These are phyloP conservation scores for Orchestes rusci DNA, from an alignment of 2,888 invertebrate species.

Conservation along the genomic window DNA sequence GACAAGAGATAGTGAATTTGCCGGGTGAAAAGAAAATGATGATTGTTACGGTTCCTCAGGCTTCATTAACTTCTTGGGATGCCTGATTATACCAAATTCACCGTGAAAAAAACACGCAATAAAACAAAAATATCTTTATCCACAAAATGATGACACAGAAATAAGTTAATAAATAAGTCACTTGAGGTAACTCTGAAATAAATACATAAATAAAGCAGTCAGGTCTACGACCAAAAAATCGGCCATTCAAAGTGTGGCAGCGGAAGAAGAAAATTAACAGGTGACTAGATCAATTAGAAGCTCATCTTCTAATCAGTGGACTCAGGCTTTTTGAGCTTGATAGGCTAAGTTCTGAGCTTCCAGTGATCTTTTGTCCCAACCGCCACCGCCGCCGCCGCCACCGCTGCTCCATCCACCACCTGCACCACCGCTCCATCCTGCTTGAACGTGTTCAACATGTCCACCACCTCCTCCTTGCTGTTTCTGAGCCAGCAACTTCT, in stretches of 20 bases:
- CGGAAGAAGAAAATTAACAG: not conserved
- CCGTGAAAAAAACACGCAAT: too few relatives aligned
- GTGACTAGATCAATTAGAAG: slow-evolving; percentile 1
- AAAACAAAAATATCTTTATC: too few relatives aligned
- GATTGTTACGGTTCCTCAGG: too few relatives aligned
- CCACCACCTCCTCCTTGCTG: slow-evolving; percentile 45
- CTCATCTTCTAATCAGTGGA: too few relatives aligned
- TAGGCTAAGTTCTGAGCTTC: slow-evolving; percentile 64
- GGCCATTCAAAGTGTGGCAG: slow-evolving; percentile 7
- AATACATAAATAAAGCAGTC: slow-evolving; percentile 22
- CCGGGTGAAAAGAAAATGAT: slow-evolving; percentile 14
- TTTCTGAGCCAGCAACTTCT: slow-evolving; percentile 70
- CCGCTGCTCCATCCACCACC: slow-evolving; percentile 34
- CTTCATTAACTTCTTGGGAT: too few relatives aligned
- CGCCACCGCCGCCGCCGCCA: slow-evolving; percentile 31
- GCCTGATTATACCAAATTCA: too few relatives aligned
- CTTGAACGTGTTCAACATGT: slow-evolving; percentile 41
- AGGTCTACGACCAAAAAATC: slow-evolving; percentile 19
- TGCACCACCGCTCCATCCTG: slow-evolving; percentile 31
- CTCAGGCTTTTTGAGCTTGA: slow-evolving; percentile 54
- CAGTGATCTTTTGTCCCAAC: slow-evolving; percentile 50
- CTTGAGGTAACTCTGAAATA: slow-evolving; percentile 13
- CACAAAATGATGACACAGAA: too few relatives aligned
- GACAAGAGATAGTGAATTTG: slow-evolving; percentile 15
- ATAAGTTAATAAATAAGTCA: too few relatives aligned